A percentile compares a stretch with the other conserved stretches of the same genome.
These are phyloP conservation scores for Peromyscus polionotus DNA, from an alignment of 2,113 vertebrate species.

Conservation along the genomic window DNA sequence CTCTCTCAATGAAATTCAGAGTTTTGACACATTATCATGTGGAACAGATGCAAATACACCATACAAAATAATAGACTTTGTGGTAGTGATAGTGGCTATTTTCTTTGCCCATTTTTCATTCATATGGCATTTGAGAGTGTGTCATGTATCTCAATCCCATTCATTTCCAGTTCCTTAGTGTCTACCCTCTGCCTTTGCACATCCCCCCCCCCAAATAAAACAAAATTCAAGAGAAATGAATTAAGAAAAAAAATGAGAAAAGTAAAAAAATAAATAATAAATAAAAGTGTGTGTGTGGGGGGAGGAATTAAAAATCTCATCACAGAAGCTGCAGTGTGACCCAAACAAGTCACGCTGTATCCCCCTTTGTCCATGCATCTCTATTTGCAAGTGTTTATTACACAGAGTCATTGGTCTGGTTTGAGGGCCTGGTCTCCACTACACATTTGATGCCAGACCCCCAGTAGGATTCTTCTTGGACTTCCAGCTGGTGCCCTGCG, in stretches of 20 bases:
- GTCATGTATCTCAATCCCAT: not conserved
- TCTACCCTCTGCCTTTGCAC: rapidly evolving
- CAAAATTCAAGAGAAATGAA: not conserved
- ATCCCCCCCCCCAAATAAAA: not conserved
- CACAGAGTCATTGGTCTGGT: not conserved
- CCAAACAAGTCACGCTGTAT: not conserved
- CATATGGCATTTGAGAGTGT: not conserved
- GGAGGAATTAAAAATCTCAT: not conserved
- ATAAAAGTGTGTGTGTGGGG: not conserved
- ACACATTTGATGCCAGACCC: not conserved
- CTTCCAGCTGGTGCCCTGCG: not conserved
- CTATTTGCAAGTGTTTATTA: not conserved
- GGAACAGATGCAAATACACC: not conserved
- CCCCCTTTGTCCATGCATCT: not conserved
- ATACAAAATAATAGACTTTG: not conserved
- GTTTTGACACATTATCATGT: slow-evolving; percentile 6
- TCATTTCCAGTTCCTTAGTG: not conserved
- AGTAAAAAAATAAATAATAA: no score
- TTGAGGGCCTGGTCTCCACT: not conserved
- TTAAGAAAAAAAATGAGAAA: not conserved
- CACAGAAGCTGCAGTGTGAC: not conserved
- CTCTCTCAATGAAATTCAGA: slow-evolving; percentile 33
- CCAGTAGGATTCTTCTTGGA: not conserved
- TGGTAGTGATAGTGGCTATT: not conserved
- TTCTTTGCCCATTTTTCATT: not conserved